A percentile compares a stretch with the other conserved stretches of the same genome.
phyloP scores from a whole-genome alignment of 2,113 vertebrate genomes.

The Casuarius casuarius region DNA sequence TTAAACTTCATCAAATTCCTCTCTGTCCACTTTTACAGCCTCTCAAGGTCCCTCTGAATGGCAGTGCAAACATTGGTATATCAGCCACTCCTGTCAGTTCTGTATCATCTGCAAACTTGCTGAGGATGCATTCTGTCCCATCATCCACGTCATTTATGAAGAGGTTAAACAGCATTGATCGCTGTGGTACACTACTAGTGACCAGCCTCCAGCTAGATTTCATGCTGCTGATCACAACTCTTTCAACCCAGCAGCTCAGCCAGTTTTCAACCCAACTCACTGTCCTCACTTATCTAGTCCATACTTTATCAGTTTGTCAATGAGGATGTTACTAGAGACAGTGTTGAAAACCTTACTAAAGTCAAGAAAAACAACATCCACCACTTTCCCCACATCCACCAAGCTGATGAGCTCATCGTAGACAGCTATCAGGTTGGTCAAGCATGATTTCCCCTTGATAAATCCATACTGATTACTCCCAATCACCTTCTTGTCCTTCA shows the following conservation, averaged over 20 bases:
- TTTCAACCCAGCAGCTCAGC: background rate
- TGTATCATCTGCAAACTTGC: background rate
- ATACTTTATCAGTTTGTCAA: background rate
- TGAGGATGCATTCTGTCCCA: background rate
- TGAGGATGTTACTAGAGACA: rapidly evolving
- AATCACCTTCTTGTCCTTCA: background rate
- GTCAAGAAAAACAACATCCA: background rate
- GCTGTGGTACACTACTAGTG: background rate
- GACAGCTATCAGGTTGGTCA: background rate
- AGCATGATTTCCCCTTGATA: background rate
- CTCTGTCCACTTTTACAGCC: no score
- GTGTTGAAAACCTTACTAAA: background rate
- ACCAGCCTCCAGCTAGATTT: background rate
- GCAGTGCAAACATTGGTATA: no score
- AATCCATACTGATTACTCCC: background rate
- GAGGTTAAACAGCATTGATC: background rate
- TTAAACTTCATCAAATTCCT: no score
- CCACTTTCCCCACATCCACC: background rate
- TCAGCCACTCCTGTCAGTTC: background rate
- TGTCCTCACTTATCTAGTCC: background rate
- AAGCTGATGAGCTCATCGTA: background rate
- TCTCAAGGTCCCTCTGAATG: no score
- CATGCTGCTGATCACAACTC: background rate
- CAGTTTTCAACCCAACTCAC: background rate
- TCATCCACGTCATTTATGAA: background rate